These are phyloP conservation scores for Zosterops lateralis DNA, from an alignment of 2,113 vertebrate genomes.

Conservation along the genomic window DNA sequence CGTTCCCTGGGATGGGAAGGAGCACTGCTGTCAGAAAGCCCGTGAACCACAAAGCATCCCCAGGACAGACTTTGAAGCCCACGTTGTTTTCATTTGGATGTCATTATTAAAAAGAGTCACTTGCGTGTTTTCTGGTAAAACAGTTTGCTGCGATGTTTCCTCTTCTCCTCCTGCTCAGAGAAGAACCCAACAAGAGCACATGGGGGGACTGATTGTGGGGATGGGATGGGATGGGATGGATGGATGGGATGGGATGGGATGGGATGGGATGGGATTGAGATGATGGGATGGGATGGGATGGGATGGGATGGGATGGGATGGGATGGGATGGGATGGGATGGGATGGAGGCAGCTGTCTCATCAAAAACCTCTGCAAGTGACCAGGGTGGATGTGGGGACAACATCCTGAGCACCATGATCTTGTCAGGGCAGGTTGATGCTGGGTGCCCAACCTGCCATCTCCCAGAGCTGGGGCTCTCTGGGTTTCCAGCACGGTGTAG, in stretches of 20 bases:
- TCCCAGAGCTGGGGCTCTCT: background rate
- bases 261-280: background rate
- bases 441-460: background rate
- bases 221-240: background rate
- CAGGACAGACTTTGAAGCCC: background rate
- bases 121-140: slow-evolving; percentile 48
- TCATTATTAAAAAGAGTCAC: background rate
- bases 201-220: fast-evolving
- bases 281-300: background rate
- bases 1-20: fast-evolving
- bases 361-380: background rate
- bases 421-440: background rate
- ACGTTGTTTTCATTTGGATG: slow-evolving; percentile 38
- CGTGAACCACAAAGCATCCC: background rate
- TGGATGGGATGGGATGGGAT: background rate
- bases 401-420: fast-evolving
- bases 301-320: background rate
- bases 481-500: background rate
- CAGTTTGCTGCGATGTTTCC: background rate
- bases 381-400: too few relatives aligned
- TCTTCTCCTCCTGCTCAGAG: background rate
- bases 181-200: fast-evolving
- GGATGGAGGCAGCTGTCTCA: fast-evolving
- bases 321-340: background rate
- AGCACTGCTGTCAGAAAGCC: background rate